Percentiles rank a stretch among this genome's conserved stretches.
Conservation (phyloP, 2,113 vertebrate species). For the Cygnus atratus region DNA sequence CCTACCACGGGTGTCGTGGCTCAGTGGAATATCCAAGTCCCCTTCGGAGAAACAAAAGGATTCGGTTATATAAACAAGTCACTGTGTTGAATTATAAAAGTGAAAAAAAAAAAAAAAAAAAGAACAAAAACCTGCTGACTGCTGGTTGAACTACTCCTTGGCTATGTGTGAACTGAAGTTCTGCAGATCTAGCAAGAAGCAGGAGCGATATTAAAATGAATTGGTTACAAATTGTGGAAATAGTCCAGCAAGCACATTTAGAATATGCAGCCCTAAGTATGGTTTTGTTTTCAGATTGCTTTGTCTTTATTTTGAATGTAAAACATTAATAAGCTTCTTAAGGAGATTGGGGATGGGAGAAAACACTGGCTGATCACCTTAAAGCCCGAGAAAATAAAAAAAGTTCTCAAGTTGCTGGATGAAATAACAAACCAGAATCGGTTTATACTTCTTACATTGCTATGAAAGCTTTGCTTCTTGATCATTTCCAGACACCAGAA, state of each 20-base stretch:
- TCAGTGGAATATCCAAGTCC: slow-evolving; percentile 53
- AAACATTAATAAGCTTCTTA: slow-evolving; percentile 44
- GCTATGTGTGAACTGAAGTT: slow-evolving; percentile 11
- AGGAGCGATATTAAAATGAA: slow-evolving; percentile 32
- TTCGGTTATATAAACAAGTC: slow-evolving; percentile 62
- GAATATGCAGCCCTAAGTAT: slow-evolving; percentile 10
- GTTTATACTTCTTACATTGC: slow-evolving; percentile 53
- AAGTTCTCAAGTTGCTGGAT: slow-evolving; percentile 48
- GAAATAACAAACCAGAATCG: slow-evolving; percentile 60
- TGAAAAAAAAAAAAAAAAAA: background rate
- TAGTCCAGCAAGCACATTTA: slow-evolving; percentile 24
- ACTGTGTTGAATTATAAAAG: slow-evolving; percentile 10
- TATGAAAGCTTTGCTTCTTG: slow-evolving; percentile 61
- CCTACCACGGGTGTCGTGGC: background rate
- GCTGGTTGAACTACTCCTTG: slow-evolving; percentile 9
- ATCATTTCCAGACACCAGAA: slow-evolving; percentile 64
- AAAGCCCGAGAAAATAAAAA: slow-evolving; percentile 48
- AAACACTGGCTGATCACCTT: slow-evolving; percentile 48
- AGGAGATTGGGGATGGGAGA: background rate
- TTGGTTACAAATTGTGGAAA: slow-evolving; percentile 42
- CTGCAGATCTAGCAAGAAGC: slow-evolving; percentile 28
- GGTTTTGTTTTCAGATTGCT: slow-evolving; percentile 31
- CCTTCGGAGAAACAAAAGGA: slow-evolving; percentile 64
- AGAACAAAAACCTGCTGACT: background rate
- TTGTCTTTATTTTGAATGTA: slow-evolving; percentile 58